Evolutionary conservation across 53 echinoderm and acorn worm genomes (phyloP), one percentile per base, ranked within the genome.

Genomic region (Patiria pectinifera): DNA sequence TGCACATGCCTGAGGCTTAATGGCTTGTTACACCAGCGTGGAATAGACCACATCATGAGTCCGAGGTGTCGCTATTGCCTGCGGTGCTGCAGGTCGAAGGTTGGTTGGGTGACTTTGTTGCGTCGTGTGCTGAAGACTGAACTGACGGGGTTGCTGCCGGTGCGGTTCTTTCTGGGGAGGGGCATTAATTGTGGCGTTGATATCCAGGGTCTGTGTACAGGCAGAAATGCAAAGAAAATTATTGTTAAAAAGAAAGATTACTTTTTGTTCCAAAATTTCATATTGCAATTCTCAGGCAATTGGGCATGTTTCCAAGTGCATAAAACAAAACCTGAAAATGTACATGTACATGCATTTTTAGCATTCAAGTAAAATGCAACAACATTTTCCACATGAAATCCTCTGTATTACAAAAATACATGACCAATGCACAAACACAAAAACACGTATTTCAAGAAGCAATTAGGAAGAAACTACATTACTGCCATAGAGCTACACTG

Each of bases 181-280:
- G 97, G 97, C 97, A 97, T 97, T n/a, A n/a, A n/a, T n/a, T 45
- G 97, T 97, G 48, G 97, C 97, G 75, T 97, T 97, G 94, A 97
- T 95, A 80, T 97, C 97, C 62, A 97, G 94, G 62, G 95, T 94
- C 97, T 97, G 92, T 85, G 58, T 47, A 3, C 71, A 60, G 22
- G 59, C 23, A 43, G 11, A 21, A 43, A 78, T 59, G 61, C 1
- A 81, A 2, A 46, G 82, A 23, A 62, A 63, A 48, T 21, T 5
- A 53, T 48, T n/a, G 24, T 24, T 74, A 24, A 74, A 74, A 16
- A n/a, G n/a, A n/a, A n/a, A 18, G 74, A 74, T 23, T 74, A 21
- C 74, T 5, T 35, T 35, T 35, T 35, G 35, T 35, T 35, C 35
- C 35, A 35, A 35, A 35, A 35, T 35, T 35, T 35, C 35, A 35